Base-by-base conservation (phyloP, 2,888 invertebrate genomes). In the Epinotia nisella region DNA sequence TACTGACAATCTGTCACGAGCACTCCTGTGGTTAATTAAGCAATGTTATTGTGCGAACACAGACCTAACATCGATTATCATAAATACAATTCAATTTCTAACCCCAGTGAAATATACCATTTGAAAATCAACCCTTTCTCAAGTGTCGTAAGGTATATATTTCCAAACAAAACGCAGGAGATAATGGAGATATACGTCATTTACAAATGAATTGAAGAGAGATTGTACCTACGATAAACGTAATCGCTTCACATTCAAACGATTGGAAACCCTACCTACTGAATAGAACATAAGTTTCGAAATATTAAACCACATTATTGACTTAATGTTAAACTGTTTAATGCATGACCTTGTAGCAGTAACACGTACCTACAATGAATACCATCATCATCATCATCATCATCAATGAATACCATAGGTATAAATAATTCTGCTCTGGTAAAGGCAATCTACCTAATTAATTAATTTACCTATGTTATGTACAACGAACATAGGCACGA, bases 1-100 rank as follows among this genome's bases (percentile, higher is more conserved):
- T 55, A 41, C 41, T n/a, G 56, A 66, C 55, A 56, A 39, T 41
- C 66, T 66, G 66, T 56, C 66, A 66, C 41, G 2, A 41, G n/a
- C 65, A 66, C 55, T 56, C 15, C 13, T 56, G 66, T 66, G 66
- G 55, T 66, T 66, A 66, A 56, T 55, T 66, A 56, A 66, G 41
- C 55, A 53, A 65, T 65, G 39, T 24, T 56, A 41, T 66, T 66
- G 41, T n/a, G 39, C 19, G 41, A 66, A 66, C 65, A 65, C 39
- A 39, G 65, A 19, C 17, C 51, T 35, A 65, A 51, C 53, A 66
- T 55, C 55, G 55, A 66, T 53, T 53, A 39, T 55, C 53, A 53
- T 39, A 53, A 51, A 24, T 45, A 45, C 19, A 39, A 45, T 53
- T 29, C 19, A 35, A 64, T 15, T 19, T 13, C 65, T 7, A 7